Percentiles rank a stretch among this genome's conserved stretches.
phyloP scores from a whole-genome alignment of 2,888 invertebrate species.

The Drosophila fungiperda region DNA sequence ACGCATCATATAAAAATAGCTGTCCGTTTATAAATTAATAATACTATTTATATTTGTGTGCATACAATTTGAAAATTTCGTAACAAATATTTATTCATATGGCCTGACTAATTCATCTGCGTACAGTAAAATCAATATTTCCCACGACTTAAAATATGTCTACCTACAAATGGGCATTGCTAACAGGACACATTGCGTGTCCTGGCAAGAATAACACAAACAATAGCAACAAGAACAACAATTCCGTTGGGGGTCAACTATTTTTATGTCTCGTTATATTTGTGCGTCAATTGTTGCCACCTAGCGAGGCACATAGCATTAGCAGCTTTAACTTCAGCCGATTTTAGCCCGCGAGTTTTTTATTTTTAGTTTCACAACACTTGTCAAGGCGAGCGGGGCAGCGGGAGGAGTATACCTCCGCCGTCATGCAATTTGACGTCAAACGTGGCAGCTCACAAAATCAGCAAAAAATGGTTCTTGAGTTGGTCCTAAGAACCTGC shows the following conservation, averaged over 20 bases:
- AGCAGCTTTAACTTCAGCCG: slow-evolving; percentile 41
- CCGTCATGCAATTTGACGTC: slow-evolving; percentile 64
- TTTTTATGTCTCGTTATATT: slow-evolving; percentile 23
- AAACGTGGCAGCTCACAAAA: slow-evolving; percentile 39
- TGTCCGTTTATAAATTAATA: neutral
- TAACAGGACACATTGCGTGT: slow-evolving; percentile 40
- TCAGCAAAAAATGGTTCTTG: slow-evolving; percentile 11
- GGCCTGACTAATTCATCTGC: neutral
- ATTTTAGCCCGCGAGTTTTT: slow-evolving; percentile 4
- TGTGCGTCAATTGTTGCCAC: slow-evolving; percentile 48
- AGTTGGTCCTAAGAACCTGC: slow-evolving; percentile 27
- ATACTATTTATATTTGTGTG: neutral
- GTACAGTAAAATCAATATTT: slow-evolving; percentile 39
- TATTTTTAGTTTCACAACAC: slow-evolving; percentile 39
- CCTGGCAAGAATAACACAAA: slow-evolving; percentile 4
- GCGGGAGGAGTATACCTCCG: neutral
- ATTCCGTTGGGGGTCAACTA: slow-evolving; percentile 30
- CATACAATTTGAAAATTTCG: neutral
- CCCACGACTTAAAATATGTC: slow-evolving; percentile 12
- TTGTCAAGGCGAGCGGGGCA: slow-evolving; percentile 6
- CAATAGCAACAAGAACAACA: neutral
- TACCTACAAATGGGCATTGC: slow-evolving; percentile 29
- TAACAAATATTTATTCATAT: slow-evolving; percentile 10
- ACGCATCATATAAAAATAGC: neutral
- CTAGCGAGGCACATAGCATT: slow-evolving; percentile 33